phyloP scores from a whole-genome alignment of 2,113 vertebrate species.

The Pao palembangensis region DNA sequence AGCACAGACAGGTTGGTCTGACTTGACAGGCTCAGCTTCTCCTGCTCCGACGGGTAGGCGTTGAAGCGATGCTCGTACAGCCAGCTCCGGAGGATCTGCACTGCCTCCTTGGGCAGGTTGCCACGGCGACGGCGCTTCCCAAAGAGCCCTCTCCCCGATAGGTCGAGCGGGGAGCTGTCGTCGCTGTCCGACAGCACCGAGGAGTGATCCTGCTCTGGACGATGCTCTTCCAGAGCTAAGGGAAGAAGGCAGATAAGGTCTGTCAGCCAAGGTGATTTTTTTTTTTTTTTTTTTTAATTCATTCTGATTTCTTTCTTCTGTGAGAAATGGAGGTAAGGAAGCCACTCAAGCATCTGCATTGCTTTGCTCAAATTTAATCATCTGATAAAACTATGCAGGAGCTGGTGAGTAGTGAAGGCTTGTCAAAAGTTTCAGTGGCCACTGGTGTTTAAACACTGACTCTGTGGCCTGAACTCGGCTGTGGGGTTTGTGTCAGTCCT shows the following conservation, averaged over 20 bases:
- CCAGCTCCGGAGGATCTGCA: slow-evolving; percentile 93
- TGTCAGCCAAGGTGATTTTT: neutral
- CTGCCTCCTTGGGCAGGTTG: slow-evolving; percentile 94
- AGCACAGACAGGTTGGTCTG: slow-evolving; percentile 91
- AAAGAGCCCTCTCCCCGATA: slow-evolving; percentile 70
- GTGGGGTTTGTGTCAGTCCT: neutral
- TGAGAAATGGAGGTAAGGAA: no score
- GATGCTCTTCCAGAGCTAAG: slow-evolving; percentile 64
- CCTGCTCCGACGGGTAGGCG: slow-evolving; percentile 93
- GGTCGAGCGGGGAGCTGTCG: slow-evolving; percentile 80
- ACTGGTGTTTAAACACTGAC: slow-evolving; percentile 8
- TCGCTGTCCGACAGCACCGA: slow-evolving; percentile 91
- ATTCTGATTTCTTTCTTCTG: no score
- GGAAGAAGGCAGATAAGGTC: neutral
- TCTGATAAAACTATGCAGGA: neutral
- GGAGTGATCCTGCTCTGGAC: slow-evolving; percentile 68
- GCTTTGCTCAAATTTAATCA: no score
- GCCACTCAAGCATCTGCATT: no score
- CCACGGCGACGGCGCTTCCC: slow-evolving; percentile 90
- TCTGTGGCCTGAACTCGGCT: slow-evolving; percentile 13
- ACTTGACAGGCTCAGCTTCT: slow-evolving; percentile 88
- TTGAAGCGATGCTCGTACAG: slow-evolving; percentile 94
- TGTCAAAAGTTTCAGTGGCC: neutral
- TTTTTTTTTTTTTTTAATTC: neutral
- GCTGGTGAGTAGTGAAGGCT: neutral